Conservation (phyloP, 2,888 invertebrate genomes). For the Pasiphila rectangulata region DNA sequence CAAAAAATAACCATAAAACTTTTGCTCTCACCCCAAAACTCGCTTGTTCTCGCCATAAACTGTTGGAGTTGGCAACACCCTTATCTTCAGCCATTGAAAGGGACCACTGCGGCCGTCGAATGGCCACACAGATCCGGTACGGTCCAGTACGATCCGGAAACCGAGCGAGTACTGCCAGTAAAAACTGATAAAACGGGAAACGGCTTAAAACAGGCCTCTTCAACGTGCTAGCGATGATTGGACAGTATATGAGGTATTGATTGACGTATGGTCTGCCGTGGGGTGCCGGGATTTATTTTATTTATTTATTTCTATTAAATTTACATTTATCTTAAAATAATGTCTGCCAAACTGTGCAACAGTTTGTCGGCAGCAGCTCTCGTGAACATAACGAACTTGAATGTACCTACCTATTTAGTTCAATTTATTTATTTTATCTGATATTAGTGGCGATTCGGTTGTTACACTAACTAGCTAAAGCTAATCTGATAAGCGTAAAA, state of each 20-base stretch:
- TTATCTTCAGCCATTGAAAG: conserved; percentile 21
- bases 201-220: conserved; percentile 3
- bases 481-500: too few species aligned
- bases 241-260: neutral
- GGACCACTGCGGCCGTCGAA: conserved; percentile 15
- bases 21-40: neutral
- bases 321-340: too few species aligned
- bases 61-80: conserved; percentile 1
- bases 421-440: too few species aligned
- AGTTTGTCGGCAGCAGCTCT: too few species aligned
- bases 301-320: too few species aligned
- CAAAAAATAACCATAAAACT: too few species aligned
- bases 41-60: neutral
- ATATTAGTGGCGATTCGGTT: too few species aligned
- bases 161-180: conserved; percentile 17
- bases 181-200: conserved; percentile 23
- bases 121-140: conserved; percentile 12
- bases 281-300: too few species aligned
- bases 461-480: too few species aligned
- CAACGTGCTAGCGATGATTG: neutral
- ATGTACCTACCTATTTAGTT: too few species aligned
- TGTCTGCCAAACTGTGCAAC: too few species aligned
- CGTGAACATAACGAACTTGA: too few species aligned
- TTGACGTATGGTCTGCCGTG: neutral
- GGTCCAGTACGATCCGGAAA: conserved; percentile 16